Evolutionary conservation across 2,113 vertebrate genomes (phyloP).

Genomic region (Myrmecobius fasciatus): DNA sequence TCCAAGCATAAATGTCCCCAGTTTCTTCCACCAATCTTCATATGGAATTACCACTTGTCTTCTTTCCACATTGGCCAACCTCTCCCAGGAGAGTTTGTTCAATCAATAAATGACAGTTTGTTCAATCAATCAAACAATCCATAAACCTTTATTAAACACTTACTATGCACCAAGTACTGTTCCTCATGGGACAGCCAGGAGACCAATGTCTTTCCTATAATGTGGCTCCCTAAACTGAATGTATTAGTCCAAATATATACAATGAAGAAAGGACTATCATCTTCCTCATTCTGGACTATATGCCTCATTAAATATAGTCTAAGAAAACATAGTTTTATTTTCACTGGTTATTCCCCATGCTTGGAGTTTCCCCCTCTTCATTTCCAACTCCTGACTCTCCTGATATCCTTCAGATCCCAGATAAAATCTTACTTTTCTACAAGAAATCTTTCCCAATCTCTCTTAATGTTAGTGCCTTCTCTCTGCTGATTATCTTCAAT

Average conservation of each 20-base stretch:
- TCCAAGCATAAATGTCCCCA: background rate
- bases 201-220: background rate
- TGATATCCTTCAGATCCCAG: too few species aligned
- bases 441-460: too few species aligned
- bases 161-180: background rate
- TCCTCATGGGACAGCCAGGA: background rate
- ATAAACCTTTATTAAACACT: background rate
- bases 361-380: too few species aligned
- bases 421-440: too few species aligned
- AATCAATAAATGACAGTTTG: background rate
- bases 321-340: too few species aligned
- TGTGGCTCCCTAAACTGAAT: background rate
- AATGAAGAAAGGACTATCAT: background rate
- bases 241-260: background rate
- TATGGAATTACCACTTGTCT: background rate
- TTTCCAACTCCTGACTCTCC: too few species aligned
- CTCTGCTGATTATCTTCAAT: too few species aligned
- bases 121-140: background rate
- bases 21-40: background rate
- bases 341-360: too few species aligned
- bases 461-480: too few species aligned
- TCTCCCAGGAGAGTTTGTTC: background rate
- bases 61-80: background rate
- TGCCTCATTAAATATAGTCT: too few species aligned
- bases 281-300: too few species aligned